Conservation (phyloP, 2,888 invertebrate genomes). For the Clostera curtula region DNA sequence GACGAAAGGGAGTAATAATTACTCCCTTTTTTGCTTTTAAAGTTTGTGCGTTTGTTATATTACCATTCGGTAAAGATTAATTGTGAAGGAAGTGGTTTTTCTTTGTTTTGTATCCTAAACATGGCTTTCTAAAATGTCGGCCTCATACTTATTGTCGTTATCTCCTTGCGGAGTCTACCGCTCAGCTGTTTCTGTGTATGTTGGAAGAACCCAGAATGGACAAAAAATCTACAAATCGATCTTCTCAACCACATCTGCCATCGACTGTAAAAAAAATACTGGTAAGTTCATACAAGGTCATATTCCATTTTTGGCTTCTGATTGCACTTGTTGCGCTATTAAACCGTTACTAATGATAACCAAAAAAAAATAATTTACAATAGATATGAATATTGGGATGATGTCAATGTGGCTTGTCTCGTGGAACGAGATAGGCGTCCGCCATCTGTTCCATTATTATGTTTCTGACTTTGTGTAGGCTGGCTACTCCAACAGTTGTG, state of each 20-base stretch:
- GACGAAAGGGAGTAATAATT: conserved; percentile 79
- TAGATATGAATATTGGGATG: no score
- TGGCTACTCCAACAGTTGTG: no score
- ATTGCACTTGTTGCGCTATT: no score
- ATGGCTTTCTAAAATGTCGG: conserved; percentile 90
- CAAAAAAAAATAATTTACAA: no score
- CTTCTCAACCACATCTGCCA: conserved; percentile 77
- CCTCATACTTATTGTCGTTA: conserved; percentile 78
- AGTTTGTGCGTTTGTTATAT: conserved; percentile 39
- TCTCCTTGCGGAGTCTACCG: conserved; percentile 83
- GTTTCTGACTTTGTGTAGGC: no score
- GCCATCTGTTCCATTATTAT: no score
- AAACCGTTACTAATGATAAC: no score
- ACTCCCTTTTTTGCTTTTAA: conserved; percentile 71
- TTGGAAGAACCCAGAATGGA: conserved; percentile 81
- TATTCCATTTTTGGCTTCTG: not conserved
- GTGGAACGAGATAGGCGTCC: no score
- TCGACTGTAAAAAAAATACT: conserved; percentile 85
- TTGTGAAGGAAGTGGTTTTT: conserved; percentile 56
- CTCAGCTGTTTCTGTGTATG: conserved; percentile 70
- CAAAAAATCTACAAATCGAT: conserved; percentile 83
- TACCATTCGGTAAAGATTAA: conserved; percentile 47
- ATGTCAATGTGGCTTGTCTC: no score
- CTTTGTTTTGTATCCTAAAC: conserved; percentile 77
- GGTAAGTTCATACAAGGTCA: conserved; percentile 69